These are phyloP conservation scores for Naso thynnoides DNA, from an alignment of 2,797 vertebrate species.

Conservation along the genomic window DNA sequence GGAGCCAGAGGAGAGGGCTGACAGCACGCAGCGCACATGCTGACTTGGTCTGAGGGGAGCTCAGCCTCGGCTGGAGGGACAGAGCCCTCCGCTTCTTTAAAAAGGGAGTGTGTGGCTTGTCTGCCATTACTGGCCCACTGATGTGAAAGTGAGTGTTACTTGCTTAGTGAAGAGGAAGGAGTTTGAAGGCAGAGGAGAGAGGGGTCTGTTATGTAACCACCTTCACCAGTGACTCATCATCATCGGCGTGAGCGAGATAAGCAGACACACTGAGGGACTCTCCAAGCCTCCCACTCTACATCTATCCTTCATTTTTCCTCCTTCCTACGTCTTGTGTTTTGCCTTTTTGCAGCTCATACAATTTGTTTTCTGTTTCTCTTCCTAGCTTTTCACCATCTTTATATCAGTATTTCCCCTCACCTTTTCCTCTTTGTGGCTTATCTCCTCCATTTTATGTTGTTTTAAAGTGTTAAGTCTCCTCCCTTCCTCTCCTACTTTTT, in stretches of 20 bases:
- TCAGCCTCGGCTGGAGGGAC: constrained; percentile 45
- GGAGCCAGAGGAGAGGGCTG: constrained; percentile 62
- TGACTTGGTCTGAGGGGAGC: constrained; percentile 45
- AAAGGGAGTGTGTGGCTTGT: constrained; percentile 49
- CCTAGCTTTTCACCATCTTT: constrained; percentile 13
- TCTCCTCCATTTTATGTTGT: constrained; percentile 22
- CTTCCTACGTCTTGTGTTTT: constrained; percentile 54
- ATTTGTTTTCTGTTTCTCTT: constrained; percentile 35
- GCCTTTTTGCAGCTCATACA: constrained; percentile 45
- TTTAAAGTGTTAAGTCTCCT: constrained; percentile 18
- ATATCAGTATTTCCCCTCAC: constrained; percentile 15
- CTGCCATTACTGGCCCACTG: constrained; percentile 74
- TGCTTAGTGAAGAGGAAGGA: constrained; percentile 84
- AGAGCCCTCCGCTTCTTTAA: constrained; percentile 44
- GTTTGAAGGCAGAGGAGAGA: constrained; percentile 75
- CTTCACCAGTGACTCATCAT: constrained; percentile 85
- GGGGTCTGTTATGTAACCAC: constrained; percentile 83
- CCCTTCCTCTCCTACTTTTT: constrained; percentile 21
- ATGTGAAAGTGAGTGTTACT: constrained; percentile 76
- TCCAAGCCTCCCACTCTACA: constrained; percentile 73
- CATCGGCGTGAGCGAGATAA: constrained; percentile 76
- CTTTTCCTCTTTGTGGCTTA: constrained; percentile 34
- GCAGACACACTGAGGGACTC: constrained; percentile 75
- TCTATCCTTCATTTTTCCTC: constrained; percentile 59
- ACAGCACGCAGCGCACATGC: constrained; percentile 46